phyloP scores from a whole-genome alignment of 2,888 invertebrate genomes.

The Latrodectus hesperus region DNA sequence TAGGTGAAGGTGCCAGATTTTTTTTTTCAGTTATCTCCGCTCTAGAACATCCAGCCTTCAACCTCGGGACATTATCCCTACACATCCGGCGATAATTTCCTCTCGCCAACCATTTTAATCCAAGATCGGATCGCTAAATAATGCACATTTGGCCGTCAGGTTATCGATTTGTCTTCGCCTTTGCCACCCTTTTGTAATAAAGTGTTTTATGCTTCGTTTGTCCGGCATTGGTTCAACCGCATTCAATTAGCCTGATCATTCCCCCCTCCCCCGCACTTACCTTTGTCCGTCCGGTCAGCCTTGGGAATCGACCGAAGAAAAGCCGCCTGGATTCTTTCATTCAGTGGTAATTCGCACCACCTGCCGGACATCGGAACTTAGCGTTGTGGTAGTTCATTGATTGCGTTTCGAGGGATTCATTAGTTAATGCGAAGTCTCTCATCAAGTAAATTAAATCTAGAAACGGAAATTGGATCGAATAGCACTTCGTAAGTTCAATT shows the following conservation, averaged over 20 bases:
- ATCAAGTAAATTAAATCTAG: too few species aligned
- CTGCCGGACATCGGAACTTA: constrained; percentile 6
- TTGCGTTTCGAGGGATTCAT: neutral
- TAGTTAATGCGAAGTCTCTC: too few species aligned
- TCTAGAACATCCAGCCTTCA: neutral
- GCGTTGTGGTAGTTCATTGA: constrained; percentile 29
- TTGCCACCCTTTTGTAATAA: constrained; percentile 4
- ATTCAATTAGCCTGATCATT: constrained; percentile 25
- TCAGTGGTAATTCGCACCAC: constrained; percentile 14
- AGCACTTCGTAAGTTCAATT: too few species aligned
- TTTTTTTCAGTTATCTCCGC: too few species aligned
- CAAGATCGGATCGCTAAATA: constrained; percentile 29
- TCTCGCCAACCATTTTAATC: constrained; percentile 17
- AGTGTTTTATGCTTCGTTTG: too few species aligned
- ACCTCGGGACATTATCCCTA: neutral
- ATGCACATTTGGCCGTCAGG: constrained; percentile 40
- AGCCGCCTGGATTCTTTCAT: neutral
- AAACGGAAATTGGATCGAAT: too few species aligned
- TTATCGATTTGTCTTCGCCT: constrained; percentile 33
- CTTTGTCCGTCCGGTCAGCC: neutral
- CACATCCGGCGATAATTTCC: neutral
- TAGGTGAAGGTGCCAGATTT: too few species aligned
- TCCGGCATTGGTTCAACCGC: neutral
- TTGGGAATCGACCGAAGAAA: too few species aligned
- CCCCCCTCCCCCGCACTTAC: neutral